phyloP scores from a whole-genome alignment of 2,888 invertebrate species.

The Phyto melanocephala region DNA sequence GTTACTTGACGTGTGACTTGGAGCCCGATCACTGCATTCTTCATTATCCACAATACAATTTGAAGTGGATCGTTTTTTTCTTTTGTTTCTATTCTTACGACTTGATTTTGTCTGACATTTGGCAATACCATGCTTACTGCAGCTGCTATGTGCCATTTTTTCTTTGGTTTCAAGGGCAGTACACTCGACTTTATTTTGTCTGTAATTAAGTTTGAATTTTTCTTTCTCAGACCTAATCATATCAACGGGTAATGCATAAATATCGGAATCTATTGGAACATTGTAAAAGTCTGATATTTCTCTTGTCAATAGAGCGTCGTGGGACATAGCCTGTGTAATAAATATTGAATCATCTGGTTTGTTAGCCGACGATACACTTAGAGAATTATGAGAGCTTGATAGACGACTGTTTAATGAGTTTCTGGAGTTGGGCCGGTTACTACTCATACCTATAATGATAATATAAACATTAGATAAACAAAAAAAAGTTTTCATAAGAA shows the following conservation, averaged over 20 bases:
- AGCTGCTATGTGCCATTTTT: conserved; percentile 40
- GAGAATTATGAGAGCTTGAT: conserved; percentile 91
- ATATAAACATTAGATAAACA: not conserved
- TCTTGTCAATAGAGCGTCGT: conserved; percentile 88
- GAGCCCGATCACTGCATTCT: conserved; percentile 67
- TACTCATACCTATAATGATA: conserved; percentile 64
- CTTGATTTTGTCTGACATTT: conserved; percentile 69
- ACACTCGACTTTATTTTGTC: conserved; percentile 37
- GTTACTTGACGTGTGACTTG: conserved; percentile 79
- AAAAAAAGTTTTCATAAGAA: not conserved
- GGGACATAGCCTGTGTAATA: conserved; percentile 93
- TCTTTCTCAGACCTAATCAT: conserved; percentile 80
- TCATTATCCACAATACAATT: conserved; percentile 70
- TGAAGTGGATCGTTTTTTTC: conserved; percentile 75
- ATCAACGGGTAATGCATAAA: conserved; percentile 92
- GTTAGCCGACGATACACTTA: conserved; percentile 85
- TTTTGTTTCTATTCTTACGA: conserved; percentile 75
- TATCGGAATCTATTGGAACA: conserved; percentile 92
- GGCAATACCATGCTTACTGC: conserved; percentile 59
- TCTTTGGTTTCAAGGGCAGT: conserved; percentile 51
- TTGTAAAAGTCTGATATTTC: conserved; percentile 92
- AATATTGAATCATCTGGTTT: conserved; percentile 91
- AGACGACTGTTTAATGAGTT: conserved; percentile 88
- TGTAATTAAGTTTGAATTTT: conserved; percentile 65
- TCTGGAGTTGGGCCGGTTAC: conserved; percentile 85